Percentiles rank a stretch among this genome's conserved stretches.
Evolutionary conservation across 1,140 invertebrate genomes (phyloP).

Genomic region (Drosophila pectinifera): DNA sequence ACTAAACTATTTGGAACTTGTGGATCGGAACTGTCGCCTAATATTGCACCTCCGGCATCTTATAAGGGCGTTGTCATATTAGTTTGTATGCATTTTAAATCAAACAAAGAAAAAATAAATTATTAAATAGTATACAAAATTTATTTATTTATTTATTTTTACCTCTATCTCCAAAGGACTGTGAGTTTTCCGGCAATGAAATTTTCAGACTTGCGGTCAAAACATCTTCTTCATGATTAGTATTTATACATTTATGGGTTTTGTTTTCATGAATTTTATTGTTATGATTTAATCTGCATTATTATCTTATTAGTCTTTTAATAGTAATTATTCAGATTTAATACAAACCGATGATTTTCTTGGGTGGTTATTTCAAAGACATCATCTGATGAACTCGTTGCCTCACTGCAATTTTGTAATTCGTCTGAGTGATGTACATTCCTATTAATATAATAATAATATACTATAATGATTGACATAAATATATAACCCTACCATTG

Average conservation of each 20-base stretch:
- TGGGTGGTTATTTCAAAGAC: neutral
- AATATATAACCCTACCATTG: slow-evolving; percentile 38
- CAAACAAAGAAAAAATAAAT: neutral
- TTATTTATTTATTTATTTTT: neutral
- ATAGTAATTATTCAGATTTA: neutral
- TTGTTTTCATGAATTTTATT: neutral
- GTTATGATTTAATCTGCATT: no score
- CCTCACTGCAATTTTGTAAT: neutral
- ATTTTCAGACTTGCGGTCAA: slow-evolving; percentile 1
- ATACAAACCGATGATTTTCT: slow-evolving; percentile 8
- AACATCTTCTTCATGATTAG: neutral
- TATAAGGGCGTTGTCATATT: neutral
- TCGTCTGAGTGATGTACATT: neutral
- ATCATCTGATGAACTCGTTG: neutral
- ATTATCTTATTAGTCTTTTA: neutral
- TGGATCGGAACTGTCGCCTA: neutral
- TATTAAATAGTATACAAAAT: neutral
- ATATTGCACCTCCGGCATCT: neutral
- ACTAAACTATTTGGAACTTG: neutral
- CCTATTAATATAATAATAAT: neutral
- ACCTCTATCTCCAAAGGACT: neutral
- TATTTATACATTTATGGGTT: neutral
- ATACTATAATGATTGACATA: no score
- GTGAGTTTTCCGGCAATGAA: neutral
- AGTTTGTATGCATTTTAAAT: neutral